Evolutionary conservation across 2,113 vertebrate genomes (phyloP).

Genomic region (Cryptotis parvus): DNA sequence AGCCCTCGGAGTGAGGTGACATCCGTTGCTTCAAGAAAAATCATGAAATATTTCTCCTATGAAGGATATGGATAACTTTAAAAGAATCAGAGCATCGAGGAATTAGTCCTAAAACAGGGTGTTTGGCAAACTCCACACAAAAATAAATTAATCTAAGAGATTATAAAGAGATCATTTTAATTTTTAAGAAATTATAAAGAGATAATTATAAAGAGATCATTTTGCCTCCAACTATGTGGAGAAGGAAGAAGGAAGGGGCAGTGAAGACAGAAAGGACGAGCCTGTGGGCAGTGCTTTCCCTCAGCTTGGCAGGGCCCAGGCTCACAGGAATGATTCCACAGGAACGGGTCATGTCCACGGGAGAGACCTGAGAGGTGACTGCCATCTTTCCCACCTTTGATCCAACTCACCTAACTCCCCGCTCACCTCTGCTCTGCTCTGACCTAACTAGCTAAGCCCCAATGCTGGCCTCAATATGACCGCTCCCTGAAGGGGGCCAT

Average conservation of each 20-base stretch:
- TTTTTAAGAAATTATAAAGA: conserved; percentile 11
- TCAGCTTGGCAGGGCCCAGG: neutral
- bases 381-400: neutral
- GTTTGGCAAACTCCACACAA: conserved; percentile 23
- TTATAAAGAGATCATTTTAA: too few species aligned
- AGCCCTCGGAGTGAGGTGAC: neutral
- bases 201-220: too few species aligned
- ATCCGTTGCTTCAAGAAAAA: neutral
- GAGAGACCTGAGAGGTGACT: neutral
- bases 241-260: neutral
- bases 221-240: neutral
- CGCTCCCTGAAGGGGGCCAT: conserved; percentile 13
- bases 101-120: neutral
- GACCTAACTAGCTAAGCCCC: neutral
- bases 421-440: neutral
- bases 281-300: neutral
- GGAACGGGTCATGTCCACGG: neutral
- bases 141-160: neutral
- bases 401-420: neutral
- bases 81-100: conserved; percentile 52
- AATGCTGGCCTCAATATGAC: neutral
- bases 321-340: neutral
- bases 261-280: neutral
- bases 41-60: neutral
- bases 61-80: neutral